These are phyloP conservation scores for Thryonomys swinderianus DNA, from an alignment of 2,113 vertebrate species.

Conservation along the genomic window DNA sequence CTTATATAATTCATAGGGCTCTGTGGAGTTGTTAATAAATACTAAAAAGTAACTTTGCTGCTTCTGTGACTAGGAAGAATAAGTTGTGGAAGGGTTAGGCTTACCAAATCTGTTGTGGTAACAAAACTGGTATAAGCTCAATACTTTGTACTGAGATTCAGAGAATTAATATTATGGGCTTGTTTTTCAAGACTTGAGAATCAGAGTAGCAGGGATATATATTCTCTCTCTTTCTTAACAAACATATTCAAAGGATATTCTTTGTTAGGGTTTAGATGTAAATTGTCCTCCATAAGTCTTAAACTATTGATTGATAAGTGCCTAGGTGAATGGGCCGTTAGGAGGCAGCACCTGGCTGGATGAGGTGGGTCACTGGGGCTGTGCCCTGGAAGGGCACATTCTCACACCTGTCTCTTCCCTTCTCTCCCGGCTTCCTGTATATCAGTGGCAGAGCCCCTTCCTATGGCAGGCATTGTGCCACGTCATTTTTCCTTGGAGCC, in stretches of 20 bases:
- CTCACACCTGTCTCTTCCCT: not conserved
- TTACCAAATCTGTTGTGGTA: not conserved
- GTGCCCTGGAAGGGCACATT: not conserved
- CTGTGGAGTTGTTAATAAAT: constrained; percentile 61
- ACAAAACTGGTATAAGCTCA: not conserved
- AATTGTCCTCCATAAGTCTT: not conserved
- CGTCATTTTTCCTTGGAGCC: not conserved
- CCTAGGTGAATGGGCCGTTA: not conserved
- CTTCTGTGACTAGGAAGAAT: not conserved
- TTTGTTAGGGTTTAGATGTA: not conserved
- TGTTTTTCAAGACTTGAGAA: not conserved
- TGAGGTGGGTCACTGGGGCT: no score
- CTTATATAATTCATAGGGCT: constrained; percentile 59
- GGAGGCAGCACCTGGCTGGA: not conserved
- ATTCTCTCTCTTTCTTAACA: not conserved
- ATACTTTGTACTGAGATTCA: not conserved
- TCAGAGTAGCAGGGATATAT: not conserved
- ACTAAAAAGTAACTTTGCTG: constrained; percentile 48
- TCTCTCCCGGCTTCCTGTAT: not conserved
- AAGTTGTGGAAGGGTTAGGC: not conserved
- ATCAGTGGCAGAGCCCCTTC: not conserved
- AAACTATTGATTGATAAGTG: not conserved
- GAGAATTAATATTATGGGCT: not conserved
- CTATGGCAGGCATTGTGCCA: not conserved
- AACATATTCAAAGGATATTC: not conserved